Conservation (phyloP, 2,797 vertebrate genomes). For the Adrianichthys oophorus region DNA sequence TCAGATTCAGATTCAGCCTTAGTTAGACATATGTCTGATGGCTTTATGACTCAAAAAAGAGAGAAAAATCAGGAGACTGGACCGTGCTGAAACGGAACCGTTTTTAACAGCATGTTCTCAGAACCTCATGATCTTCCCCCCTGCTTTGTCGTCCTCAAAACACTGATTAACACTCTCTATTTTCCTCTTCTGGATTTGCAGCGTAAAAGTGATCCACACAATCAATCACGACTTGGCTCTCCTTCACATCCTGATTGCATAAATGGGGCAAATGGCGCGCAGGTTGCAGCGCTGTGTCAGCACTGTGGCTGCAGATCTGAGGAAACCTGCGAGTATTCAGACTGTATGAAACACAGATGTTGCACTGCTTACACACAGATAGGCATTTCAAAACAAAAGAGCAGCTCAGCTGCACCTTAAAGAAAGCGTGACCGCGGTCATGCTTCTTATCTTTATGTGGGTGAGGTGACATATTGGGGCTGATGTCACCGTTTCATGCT, state of each 20-base stretch:
- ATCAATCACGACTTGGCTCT: conserved; percentile 24
- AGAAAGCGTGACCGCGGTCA: conserved; percentile 17
- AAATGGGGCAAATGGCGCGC: conserved; percentile 5
- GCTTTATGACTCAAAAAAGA: no score
- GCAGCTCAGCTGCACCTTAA: conserved; percentile 24
- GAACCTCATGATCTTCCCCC: no score
- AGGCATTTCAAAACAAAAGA: conserved; percentile 22
- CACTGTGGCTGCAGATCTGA: conserved; percentile 38
- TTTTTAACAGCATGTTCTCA: no score
- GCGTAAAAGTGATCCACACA: background rate
- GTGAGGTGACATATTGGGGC: conserved; percentile 26
- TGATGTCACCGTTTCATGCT: conserved; percentile 42
- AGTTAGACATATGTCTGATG: no score
- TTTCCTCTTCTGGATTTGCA: background rate
- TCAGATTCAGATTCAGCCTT: no score
- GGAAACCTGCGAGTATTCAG: conserved; percentile 8
- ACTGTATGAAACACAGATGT: conserved; percentile 64
- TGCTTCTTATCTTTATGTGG: conserved; percentile 44
- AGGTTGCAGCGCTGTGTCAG: conserved; percentile 15
- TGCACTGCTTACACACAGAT: conserved; percentile 24
- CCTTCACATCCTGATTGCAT: conserved; percentile 7
- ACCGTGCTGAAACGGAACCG: no score
- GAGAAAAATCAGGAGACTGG: no score
- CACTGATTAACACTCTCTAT: background rate
- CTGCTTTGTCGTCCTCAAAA: no score